phyloP scores from a whole-genome alignment of 2,888 invertebrate genomes.

The Actias luna region DNA sequence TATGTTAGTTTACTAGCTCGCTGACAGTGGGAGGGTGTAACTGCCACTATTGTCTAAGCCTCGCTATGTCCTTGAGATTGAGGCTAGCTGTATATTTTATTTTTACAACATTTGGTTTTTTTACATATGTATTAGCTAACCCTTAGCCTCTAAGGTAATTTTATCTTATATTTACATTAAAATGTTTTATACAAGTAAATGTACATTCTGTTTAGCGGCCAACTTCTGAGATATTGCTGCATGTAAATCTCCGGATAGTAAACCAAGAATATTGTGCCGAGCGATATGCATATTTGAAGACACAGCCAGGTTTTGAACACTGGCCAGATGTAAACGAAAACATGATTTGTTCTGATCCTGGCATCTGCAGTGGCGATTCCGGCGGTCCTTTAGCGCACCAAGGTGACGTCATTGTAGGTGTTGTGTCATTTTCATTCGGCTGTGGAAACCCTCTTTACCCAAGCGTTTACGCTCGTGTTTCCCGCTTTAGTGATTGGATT shows the following conservation, averaged over 20 bases:
- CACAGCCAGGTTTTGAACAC: not conserved
- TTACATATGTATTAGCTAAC: not conserved
- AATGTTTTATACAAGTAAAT: not conserved
- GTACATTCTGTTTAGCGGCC: not conserved
- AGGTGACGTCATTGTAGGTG: conserved; percentile 51
- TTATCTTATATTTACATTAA: not conserved
- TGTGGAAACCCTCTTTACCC: conserved; percentile 63
- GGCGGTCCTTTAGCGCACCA: conserved; percentile 39
- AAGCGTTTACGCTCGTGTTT: conserved; percentile 62
- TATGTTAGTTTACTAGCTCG: too few species aligned
- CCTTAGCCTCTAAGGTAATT: not conserved
- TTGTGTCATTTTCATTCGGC: conserved; percentile 63
- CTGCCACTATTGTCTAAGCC: too few species aligned
- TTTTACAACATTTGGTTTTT: too few species aligned
- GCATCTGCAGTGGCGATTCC: conserved; percentile 44
- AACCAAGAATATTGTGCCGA: conserved; percentile 42
- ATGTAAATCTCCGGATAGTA: conserved; percentile 41
- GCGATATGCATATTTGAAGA: conserved; percentile 41
- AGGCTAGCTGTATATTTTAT: too few species aligned
- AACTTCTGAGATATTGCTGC: conserved; percentile 17
- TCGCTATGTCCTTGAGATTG: too few species aligned
- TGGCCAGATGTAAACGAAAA: not conserved
- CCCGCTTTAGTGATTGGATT: conserved; percentile 11
- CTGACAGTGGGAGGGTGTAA: too few species aligned
- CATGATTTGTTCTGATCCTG: conserved; percentile 21